A percentile compares a stretch with the other conserved stretches of the same genome.
These are phyloP conservation scores for Tuta absoluta DNA, from an alignment of 2,888 invertebrate genomes.

Conservation along the genomic window DNA sequence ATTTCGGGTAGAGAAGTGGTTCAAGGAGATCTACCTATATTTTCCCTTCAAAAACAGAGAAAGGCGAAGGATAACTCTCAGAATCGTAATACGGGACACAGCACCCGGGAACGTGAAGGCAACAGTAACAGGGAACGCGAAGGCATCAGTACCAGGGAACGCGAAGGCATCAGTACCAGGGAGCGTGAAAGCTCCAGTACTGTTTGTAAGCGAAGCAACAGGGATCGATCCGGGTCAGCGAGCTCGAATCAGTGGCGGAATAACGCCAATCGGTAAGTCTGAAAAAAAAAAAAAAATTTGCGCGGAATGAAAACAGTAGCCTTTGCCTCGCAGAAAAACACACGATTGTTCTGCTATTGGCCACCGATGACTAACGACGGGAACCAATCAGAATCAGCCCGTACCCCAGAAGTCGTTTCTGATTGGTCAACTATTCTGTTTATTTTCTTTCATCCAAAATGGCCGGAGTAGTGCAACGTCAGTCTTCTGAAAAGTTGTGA, in stretches of 20 bases:
- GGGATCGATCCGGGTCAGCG: background rate
- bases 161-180: background rate
- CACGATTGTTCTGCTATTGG: background rate
- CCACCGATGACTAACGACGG: background rate
- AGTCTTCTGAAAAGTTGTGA: background rate
- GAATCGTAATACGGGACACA: background rate
- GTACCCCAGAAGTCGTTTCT: background rate
- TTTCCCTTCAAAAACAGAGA: background rate
- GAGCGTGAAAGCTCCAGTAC: background rate
- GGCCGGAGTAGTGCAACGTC: background rate
- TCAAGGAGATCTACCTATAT: no score
- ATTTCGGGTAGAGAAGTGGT: no score
- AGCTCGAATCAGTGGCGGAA: background rate
- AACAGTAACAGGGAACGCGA: no score
- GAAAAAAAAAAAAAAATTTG: background rate
- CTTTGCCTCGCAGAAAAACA: background rate
- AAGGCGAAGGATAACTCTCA: background rate
- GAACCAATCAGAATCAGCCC: background rate
- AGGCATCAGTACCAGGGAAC: background rate
- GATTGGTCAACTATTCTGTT: background rate
- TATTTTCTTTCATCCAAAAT: background rate
- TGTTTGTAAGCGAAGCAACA: conserved; percentile 1
- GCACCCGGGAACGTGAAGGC: background rate
- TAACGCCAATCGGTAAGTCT: background rate
- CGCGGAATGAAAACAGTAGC: background rate